Base-by-base conservation (phyloP, 92 coral and sea anemone species). In the Epizoanthus illoricatus region DNA sequence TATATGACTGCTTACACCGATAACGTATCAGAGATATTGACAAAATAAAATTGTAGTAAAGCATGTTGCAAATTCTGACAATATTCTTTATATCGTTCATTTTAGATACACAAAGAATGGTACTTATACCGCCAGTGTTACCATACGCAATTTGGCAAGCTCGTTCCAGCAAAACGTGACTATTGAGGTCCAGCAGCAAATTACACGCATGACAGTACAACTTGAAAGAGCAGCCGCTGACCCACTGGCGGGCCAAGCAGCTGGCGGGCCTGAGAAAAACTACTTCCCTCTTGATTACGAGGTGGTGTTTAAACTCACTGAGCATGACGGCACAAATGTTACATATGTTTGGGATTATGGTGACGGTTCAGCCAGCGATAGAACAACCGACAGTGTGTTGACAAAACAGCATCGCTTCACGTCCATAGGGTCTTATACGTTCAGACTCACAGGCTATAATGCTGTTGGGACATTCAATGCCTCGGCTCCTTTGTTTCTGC, bases 271-370 rank as follows among this genome's bases (percentile, higher is more conserved):
- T 17, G 45, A 7, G 7, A 80, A 80, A 3, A 84, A 86, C 40
- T 55, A 68, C 76, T 84, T 83, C 73, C 92, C 92, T 20, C 55
- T 86, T 49, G 90, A 91, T 15, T 86, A 82, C 42, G 81, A 81
- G 12, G 85, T 88, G 60, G 58, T 65, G 40, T 91, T 88, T 55
- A 83, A 41, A 47, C 63, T 85, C 43, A 55, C 4, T 6, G 72
- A 73, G 40, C 80, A 74, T 21, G 85, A 91, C 58, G 94, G 94
- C 4, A 78, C 88, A 2, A 74, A 81, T 5, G 87, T 87, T 39
- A 84, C 73, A 12, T 81, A 79, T 23, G 18, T 28, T 13, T 86
- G 89, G 82, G 84, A 79, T 33, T 89, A 80, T 40, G 94, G 94
- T 7, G 90, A 91, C 66, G 85, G 81, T 5, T 57, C 79, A 3